Base-by-base conservation (phyloP, 2,888 invertebrate genomes). In the Agrenia bidenticulata region DNA sequence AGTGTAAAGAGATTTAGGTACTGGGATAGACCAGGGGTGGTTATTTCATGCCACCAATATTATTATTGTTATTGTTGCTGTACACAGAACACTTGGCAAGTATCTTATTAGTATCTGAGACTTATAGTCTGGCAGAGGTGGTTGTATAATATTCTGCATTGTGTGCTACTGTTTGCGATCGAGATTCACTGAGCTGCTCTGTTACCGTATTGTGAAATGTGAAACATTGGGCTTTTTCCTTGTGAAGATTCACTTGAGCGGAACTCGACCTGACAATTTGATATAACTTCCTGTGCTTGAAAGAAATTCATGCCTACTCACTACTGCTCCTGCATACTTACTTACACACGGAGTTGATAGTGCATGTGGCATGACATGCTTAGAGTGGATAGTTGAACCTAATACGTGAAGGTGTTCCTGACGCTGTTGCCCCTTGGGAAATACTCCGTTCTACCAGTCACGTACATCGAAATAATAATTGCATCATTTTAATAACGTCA, bases 211-310 rank as follows among this genome's bases (percentile, higher is more conserved):
- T 19, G 49, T 15, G 19, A 7, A 23, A 23, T 51, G 24, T 51
- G 24, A 51, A 17, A 51, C 51, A 51, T 23, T 51, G 5, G 19
- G 19, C 5, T n/a, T n/a, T n/a, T 45, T 19, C 4, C 19, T 15
- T 45, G 19, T 5, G 15, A 15, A 45, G 45, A n/a, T 5, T 15
- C 21, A 51, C 7, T 51, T 51, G 51, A 51, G 51, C 51, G 51
- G 51, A 51, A 51, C 51, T 51, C 24, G 51, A 23, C 51, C 51
- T 24, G 51, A 51, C 51, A 51, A 51, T 51, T 51, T 51, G 4
- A 51, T 24, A 23, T 24, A 24, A 19, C 19, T 51, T 51, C 51
- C 51, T 51, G 51, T 51, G 19, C 17, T n/a, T n/a, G n/a, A n/a
- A n/a, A 32, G 32, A 4, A 32, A 11, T 32, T 11, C 32, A 7